These are phyloP conservation scores for Drosophila cognata DNA, from an alignment of 2,888 invertebrate species.

Conservation along the genomic window DNA sequence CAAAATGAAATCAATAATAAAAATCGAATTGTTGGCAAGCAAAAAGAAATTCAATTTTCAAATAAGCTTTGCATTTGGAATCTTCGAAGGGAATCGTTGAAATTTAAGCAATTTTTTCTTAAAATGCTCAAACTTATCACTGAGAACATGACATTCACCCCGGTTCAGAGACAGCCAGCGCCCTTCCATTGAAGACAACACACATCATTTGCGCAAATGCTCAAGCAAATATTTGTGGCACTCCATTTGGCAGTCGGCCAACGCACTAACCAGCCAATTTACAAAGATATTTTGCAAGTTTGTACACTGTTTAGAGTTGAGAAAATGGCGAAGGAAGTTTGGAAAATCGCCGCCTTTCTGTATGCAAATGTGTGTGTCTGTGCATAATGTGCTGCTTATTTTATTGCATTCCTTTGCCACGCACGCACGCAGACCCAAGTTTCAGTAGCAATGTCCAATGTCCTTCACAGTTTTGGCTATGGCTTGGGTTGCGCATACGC, in stretches of 20 bases:
- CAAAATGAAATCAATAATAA: background rate
- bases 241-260: slow-evolving; percentile 31
- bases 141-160: background rate
- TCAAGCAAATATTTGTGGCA: slow-evolving; percentile 47
- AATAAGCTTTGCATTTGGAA: background rate
- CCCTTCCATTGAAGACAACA: background rate
- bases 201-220: slow-evolving; percentile 27
- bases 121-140: background rate
- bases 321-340: slow-evolving; percentile 9
- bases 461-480: slow-evolving; percentile 8
- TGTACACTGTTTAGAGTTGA: slow-evolving; percentile 24
- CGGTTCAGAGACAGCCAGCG: background rate
- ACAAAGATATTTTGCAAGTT: slow-evolving; percentile 15
- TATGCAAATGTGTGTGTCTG: slow-evolving; percentile 63
- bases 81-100: background rate
- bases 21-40: background rate
- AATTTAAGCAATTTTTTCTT: background rate
- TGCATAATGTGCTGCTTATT: slow-evolving; percentile 61
- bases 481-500: slow-evolving; percentile 40
- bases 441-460: slow-evolving; percentile 13
- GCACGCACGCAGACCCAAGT: slow-evolving; percentile 38
- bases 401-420: slow-evolving; percentile 65
- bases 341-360: slow-evolving; percentile 39
- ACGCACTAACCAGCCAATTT: slow-evolving; percentile 6
- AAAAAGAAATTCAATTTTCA: background rate